Percentiles rank a stretch among this genome's conserved stretches.
Conservation (phyloP, 64 coral and sea anemone species). For the Montipora cactus region DNA sequence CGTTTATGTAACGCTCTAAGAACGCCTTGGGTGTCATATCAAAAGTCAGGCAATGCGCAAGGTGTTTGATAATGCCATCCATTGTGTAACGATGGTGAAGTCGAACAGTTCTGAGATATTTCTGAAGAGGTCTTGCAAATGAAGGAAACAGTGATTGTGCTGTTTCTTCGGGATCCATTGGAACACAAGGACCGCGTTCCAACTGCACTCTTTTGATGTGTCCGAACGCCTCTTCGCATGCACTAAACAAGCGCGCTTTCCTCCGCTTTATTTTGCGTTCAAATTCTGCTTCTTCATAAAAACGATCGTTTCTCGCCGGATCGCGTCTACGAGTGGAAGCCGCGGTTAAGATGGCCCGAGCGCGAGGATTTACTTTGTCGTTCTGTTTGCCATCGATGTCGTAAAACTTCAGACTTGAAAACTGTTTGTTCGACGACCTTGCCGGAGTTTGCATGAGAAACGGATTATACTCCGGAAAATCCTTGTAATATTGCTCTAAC, state of each 20-base stretch:
- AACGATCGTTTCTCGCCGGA: constrained; percentile 92
- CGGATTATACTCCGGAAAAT: constrained; percentile 98
- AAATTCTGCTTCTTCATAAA: constrained; percentile 98
- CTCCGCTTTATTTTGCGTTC: constrained; percentile 89
- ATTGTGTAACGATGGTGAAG: constrained; percentile 97
- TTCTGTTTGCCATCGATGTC: constrained; percentile 96
- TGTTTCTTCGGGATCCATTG: constrained; percentile 98
- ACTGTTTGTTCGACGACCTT: constrained; percentile 80
- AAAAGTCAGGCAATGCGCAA: constrained; percentile 96
- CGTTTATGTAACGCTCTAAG: constrained; percentile 92
- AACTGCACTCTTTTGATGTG: constrained; percentile 92
- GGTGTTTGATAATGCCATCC: constrained; percentile 98
- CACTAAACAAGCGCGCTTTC: constrained; percentile 78
- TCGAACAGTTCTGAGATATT: constrained; percentile 95
- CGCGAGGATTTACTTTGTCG: constrained; percentile 85
- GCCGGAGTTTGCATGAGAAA: constrained; percentile 91
- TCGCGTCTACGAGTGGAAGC: constrained; percentile 89
- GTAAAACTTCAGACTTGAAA: constrained; percentile 96
- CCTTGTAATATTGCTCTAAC: constrained; percentile 98
- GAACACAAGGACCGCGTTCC: constrained; percentile 94
- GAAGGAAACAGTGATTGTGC: constrained; percentile 98
- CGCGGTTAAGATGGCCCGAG: constrained; percentile 89
- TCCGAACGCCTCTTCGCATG: constrained; percentile 93
- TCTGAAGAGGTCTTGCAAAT: constrained; percentile 95
- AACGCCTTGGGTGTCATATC: constrained; percentile 99